Evolutionary conservation across 2,113 vertebrate species (phyloP), one percentile per base, ranked within the genome.

Genomic region (Brachyistius frenatus): DNA sequence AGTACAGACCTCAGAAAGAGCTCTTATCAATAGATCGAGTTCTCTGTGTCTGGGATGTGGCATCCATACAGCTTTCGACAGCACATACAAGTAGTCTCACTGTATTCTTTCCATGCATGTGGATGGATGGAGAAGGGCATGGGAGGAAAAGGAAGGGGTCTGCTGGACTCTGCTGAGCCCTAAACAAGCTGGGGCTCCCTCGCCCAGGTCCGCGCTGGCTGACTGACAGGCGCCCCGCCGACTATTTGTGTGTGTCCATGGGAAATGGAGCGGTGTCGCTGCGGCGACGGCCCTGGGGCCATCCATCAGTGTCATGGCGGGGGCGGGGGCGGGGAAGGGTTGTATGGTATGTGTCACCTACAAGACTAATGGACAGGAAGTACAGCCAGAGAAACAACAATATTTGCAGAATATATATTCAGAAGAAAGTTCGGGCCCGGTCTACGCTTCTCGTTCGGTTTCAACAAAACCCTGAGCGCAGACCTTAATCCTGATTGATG

Each of bases 281-380:
- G 88, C 49, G 36, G 89, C 89, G 86, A 92, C 84, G 81, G 93
- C 85, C 85, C 89, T 35, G 84, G 82, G 86, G 90, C 92, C 90
- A 95, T 95, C 91, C 93, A 95, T 95, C 95, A 95, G 94, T 95
- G 95, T 94, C 95, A 93, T n/a, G 60, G 75, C 67, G 73, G 74
- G 55, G 49, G 68, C 7, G 67, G 44, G 15, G 77, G 7, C n/a
- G 64, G 41, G 74, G 61, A 23, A 23, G 80, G 83, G 80, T 80
- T 84, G 71, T 87, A 76, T 89, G 88, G 87, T 91, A 92, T 92
- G 92, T 93, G 93, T 94, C 94, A 92, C 91, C 82, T 85, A 82
- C 79, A 94, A 94, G 94, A 95, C 92, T 93, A 95, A 95, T 95
- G 95, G 93, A 93, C 94, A 95, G 94, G 95, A 95, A 94, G 90